Evolutionary conservation across 2,888 invertebrate species (phyloP), one percentile per base, ranked within the genome.

Genomic region (Acleris laterana): DNA sequence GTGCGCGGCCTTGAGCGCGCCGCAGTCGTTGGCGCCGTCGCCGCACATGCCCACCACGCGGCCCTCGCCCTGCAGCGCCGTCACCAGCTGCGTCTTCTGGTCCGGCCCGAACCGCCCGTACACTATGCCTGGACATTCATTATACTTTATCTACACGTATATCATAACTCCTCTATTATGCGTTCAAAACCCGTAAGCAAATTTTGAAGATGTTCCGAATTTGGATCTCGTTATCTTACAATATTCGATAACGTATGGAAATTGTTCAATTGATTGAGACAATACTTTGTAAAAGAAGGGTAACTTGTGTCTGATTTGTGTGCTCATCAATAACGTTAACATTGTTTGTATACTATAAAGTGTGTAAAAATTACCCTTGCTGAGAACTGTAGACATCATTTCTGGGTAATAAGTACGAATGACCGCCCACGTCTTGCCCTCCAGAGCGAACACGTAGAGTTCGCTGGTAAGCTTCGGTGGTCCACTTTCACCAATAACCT

Each of bases 1-100:
- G 80, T 98, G 97, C 0, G 98, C 98, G 13, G 96, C 96, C 87
- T 97, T 97, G 60, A 98, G 89, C 4, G 98, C 97, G 52, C 98
- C 97, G 84, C 98, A 98, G 87, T 98, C 98, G 87, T 98, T 96
- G 28, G 96, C 96, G 38, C 96, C 96, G 82, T 96, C 96, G 28
- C 95, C 96, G 81, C 95, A 95, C 95, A 95, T 95, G 61, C 96
- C 95, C 63, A 96, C 96, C 55, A 95, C 93, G 76, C 95, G 94
- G 69, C 94, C 95, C 55, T 95, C 93, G 72, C 93, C 95, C 89
- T 97, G 96, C 56, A 97, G 87, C 20, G 94, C 93, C 50, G 95
- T 93, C 7, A 97, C 94, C 59, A 97, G 87, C 79, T 96, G 96
- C 42, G 96, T 95, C 83, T 97, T 97, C 79, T 97, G 96, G 71